A percentile compares a stretch with the other conserved stretches of the same genome.
Evolutionary conservation across 2,113 vertebrate genomes (phyloP).

Genomic region (Siniperca chuatsi): DNA sequence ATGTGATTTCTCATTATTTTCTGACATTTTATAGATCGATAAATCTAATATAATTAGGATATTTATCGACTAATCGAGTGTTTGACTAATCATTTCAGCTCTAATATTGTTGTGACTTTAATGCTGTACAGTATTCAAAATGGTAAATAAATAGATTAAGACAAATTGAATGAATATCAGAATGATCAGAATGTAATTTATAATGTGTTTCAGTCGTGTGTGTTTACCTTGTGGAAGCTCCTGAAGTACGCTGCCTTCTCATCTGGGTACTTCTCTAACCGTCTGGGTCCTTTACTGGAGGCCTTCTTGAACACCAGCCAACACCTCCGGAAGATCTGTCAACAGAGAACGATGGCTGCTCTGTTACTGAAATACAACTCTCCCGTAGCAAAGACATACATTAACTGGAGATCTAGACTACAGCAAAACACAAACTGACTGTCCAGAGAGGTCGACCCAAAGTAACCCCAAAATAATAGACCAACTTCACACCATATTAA

Average conservation of each 20-base stretch:
- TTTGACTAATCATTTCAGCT: background rate
- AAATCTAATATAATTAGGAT: too few species aligned
- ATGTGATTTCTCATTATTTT: too few species aligned
- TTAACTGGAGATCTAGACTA: slow-evolving; percentile 28
- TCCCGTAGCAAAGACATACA: slow-evolving; percentile 1
- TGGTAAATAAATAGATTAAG: background rate
- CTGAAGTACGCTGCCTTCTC: slow-evolving; percentile 99
- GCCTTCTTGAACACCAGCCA: slow-evolving; percentile 99
- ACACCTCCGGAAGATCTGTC: slow-evolving; percentile 96
- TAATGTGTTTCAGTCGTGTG: background rate
- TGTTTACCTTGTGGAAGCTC: slow-evolving; percentile 95
- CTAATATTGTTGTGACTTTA: background rate
- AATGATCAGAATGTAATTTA: background rate
- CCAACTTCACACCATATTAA: slow-evolving; percentile 10
- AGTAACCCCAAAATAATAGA: slow-evolving; percentile 2
- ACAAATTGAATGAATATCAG: background rate
- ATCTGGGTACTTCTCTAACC: slow-evolving; percentile 98
- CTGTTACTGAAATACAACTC: slow-evolving; percentile 31
- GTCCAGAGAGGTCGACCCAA: background rate
- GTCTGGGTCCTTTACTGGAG: slow-evolving; percentile 97
- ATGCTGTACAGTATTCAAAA: background rate
- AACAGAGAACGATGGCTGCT: slow-evolving; percentile 67
- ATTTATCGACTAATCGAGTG: background rate
- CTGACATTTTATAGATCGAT: background rate
- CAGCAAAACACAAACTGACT: slow-evolving; percentile 12